Evolutionary conservation across 2,113 vertebrate species (phyloP).

Genomic region (Herpailurus yagouaroundi): DNA sequence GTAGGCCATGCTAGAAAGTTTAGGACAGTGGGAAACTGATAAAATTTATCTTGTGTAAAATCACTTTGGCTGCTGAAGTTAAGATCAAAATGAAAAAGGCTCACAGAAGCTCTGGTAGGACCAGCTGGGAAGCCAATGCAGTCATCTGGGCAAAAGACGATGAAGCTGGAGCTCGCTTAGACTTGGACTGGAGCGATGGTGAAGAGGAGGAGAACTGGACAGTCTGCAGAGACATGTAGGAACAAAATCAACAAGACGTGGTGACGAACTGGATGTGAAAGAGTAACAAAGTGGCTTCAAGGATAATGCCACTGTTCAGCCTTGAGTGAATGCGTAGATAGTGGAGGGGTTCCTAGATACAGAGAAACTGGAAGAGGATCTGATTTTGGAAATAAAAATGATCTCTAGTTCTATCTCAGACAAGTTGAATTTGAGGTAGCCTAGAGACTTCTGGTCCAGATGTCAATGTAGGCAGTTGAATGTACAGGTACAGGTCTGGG

Average conservation of each 20-base stretch:
- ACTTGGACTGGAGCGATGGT: neutral
- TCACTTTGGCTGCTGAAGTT: neutral
- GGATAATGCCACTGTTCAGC: neutral
- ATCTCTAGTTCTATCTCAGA: neutral
- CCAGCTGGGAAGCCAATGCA: neutral
- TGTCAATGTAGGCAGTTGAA: neutral
- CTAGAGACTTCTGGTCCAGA: neutral
- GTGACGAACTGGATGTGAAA: neutral
- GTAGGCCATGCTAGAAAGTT: neutral
- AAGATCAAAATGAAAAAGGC: neutral
- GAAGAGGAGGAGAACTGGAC: neutral
- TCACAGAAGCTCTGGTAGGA: neutral
- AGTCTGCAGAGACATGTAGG: neutral
- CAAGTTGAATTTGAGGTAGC: neutral
- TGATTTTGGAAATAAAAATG: neutral
- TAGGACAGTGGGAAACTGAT: neutral
- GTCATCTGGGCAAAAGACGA: neutral
- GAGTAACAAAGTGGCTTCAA: neutral
- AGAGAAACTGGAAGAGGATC: neutral
- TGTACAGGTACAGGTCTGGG: neutral
- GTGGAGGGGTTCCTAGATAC: neutral
- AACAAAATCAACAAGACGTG: neutral
- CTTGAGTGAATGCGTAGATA: neutral
- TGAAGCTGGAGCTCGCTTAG: neutral
- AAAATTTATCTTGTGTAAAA: neutral